A percentile compares a stretch with the other conserved stretches of the same genome.
Conservation (phyloP, 2,113 vertebrate genomes). For the Clarias gariepinus region DNA sequence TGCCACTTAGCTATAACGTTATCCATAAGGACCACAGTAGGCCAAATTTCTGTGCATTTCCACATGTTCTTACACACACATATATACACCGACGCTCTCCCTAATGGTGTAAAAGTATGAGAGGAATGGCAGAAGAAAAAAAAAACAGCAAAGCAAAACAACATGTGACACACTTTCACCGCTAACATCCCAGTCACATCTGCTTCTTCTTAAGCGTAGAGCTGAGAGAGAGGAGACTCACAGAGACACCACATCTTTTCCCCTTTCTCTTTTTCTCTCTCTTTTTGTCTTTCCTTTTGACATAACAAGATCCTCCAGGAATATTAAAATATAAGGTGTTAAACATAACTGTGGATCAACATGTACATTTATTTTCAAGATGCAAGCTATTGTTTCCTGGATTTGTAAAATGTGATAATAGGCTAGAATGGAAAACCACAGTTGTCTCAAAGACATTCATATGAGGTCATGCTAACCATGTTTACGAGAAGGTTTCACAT, state of each 20-base stretch:
- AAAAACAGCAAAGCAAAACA: constrained; percentile 53
- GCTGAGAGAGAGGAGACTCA: constrained; percentile 1
- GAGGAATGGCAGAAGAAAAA: constrained; percentile 39
- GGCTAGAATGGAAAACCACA: not conserved
- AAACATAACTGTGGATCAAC: not conserved
- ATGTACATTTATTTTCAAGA: constrained; percentile 24
- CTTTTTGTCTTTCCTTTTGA: constrained; percentile 36
- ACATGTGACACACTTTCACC: constrained; percentile 43
- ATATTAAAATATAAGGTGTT: constrained; percentile 27
- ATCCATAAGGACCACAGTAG: not conserved
- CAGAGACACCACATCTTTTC: constrained; percentile 21
- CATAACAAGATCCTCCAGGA: constrained; percentile 22
- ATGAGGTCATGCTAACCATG: not conserved
- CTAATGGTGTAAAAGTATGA: constrained; percentile 28
- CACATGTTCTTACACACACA: not conserved
- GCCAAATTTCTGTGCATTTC: not conserved
- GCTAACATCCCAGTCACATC: constrained; percentile 49
- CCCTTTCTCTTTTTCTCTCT: constrained; percentile 35
- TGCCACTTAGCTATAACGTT: not conserved
- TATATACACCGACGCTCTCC: constrained; percentile 22
- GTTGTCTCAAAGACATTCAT: not conserved
- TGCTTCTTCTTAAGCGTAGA: constrained; percentile 57
- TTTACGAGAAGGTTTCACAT: not conserved
- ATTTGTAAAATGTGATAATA: not conserved
- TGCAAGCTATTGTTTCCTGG: not conserved